Conservation (phyloP, 2,797 vertebrate genomes). For the Melanotaenia pygmaea region DNA sequence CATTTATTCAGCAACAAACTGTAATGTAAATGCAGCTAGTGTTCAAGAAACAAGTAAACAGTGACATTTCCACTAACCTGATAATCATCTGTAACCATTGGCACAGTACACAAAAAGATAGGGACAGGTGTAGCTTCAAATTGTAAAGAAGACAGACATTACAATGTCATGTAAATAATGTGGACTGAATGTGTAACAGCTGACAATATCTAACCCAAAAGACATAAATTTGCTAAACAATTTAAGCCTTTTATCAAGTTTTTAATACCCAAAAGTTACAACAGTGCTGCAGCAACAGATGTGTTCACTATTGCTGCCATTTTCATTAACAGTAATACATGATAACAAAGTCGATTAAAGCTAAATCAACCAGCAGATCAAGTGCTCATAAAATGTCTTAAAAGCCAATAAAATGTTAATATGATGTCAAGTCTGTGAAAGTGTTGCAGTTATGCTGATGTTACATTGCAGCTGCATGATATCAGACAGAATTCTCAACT, state of each 20-base stretch:
- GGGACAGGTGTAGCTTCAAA: background rate
- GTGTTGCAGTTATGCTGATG: background rate
- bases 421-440: too few species aligned
- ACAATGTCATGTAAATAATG: background rate
- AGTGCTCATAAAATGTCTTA: background rate
- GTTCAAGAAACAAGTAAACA: background rate
- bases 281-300: too few species aligned
- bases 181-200: background rate
- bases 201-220: background rate
- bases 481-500: background rate
- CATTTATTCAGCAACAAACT: too few species aligned
- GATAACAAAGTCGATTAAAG: background rate
- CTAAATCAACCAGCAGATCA: background rate
- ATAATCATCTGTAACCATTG: background rate
- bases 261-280: too few species aligned
- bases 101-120: background rate
- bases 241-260: too few species aligned
- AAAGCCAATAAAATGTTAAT: too few species aligned
- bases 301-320: too few species aligned
- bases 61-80: background rate
- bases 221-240: background rate
- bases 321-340: background rate
- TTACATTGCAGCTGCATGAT: background rate
- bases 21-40: background rate
- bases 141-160: background rate